Evolutionary conservation across 2,797 vertebrate genomes (phyloP).

Genomic region (Hephaestus fuliginosus): DNA sequence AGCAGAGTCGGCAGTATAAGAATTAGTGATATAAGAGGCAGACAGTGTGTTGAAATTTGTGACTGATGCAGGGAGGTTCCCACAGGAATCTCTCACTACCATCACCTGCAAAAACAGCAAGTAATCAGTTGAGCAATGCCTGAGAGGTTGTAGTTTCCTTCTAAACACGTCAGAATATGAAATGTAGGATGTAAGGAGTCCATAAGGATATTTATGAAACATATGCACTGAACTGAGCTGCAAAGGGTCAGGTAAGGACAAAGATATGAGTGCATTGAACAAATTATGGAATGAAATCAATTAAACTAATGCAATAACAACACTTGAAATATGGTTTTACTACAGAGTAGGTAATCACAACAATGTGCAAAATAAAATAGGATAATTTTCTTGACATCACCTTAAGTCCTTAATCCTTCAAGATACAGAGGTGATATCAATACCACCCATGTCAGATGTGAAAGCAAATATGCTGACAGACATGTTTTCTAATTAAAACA

Average conservation of each 20-base stretch:
- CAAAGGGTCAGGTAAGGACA: not conserved
- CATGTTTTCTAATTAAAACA: not conserved
- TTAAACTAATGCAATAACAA: conserved; percentile 7
- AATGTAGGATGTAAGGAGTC: conserved; percentile 4
- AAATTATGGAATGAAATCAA: not conserved
- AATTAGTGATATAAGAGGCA: conserved; percentile 15
- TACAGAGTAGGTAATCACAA: not conserved
- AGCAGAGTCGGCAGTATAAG: conserved; percentile 24
- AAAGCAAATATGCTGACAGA: conserved; percentile 7
- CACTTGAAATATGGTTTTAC: not conserved
- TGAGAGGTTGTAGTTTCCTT: not conserved
- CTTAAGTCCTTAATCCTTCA: not conserved
- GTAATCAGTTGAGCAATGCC: conserved; percentile 36
- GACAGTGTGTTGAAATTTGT: conserved; percentile 58
- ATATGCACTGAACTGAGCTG: not conserved
- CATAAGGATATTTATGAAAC: conserved; percentile 15
- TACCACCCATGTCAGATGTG: not conserved
- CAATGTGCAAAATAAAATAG: not conserved
- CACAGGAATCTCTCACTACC: conserved; percentile 40
- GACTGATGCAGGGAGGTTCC: conserved; percentile 36
- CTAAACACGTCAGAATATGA: conserved; percentile 59
- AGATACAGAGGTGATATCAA: not conserved
- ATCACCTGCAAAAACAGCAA: conserved; percentile 58
- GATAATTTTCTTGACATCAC: not conserved
- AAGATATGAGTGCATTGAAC: not conserved